phyloP scores from a whole-genome alignment of 2,888 invertebrate genomes.

The Mallateleia sp. region DNA sequence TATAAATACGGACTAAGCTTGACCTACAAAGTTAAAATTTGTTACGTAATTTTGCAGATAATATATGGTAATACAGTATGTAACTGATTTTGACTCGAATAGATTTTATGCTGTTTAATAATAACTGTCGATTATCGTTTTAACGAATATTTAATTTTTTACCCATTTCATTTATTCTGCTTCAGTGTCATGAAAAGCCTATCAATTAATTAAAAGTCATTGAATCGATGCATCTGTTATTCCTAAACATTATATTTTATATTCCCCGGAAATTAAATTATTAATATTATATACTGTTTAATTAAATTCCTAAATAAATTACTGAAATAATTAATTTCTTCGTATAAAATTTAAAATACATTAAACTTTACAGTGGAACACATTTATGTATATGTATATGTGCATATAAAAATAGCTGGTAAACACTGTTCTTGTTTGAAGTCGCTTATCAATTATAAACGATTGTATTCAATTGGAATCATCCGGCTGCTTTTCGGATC shows the following conservation, averaged over 20 bases:
- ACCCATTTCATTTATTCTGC: neutral
- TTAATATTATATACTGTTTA: too few relatives aligned
- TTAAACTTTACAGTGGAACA: too few relatives aligned
- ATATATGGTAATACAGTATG: neutral
- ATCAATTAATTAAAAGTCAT: too few relatives aligned
- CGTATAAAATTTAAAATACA: too few relatives aligned
- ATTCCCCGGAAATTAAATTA: too few relatives aligned
- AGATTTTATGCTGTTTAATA: neutral
- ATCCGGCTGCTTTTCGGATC: conserved; percentile 16
- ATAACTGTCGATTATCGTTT: neutral
- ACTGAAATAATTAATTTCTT: too few relatives aligned
- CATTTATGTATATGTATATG: neutral
- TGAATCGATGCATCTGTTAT: too few relatives aligned
- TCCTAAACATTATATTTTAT: too few relatives aligned
- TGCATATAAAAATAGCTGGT: neutral
- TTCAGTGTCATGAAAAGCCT: too few relatives aligned
- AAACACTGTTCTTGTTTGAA: conserved; percentile 6
- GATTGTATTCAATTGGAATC: conserved; percentile 13
- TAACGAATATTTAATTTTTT: neutral
- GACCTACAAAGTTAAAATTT: conserved; percentile 13
- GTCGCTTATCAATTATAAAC: conserved; percentile 18
- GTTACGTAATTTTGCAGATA: conserved; percentile 18
- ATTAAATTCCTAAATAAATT: too few relatives aligned
- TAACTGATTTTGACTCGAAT: neutral
- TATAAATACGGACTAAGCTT: neutral